Evolutionary conservation across 2,888 invertebrate species (phyloP).

Genomic region (Hetaerina titia): DNA sequence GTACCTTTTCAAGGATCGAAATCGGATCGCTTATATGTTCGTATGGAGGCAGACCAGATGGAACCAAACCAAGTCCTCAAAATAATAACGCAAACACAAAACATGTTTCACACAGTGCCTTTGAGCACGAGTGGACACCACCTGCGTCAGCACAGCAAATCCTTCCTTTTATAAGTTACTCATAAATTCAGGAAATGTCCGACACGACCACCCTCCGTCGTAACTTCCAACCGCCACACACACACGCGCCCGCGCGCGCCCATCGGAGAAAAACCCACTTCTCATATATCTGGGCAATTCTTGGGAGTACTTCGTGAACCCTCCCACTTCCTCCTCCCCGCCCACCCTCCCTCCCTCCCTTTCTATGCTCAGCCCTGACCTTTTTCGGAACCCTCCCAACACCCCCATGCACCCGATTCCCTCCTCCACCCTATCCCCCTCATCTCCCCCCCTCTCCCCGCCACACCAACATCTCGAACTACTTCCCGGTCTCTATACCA

Average conservation of each 20-base stretch:
- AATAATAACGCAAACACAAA: background rate
- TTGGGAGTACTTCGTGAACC: background rate
- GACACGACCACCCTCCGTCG: background rate
- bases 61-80: background rate
- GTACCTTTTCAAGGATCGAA: background rate
- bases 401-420: too few relatives aligned
- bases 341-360: background rate
- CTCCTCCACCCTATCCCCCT: background rate
- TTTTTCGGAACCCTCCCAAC: background rate
- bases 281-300: slow-evolving; percentile 31
- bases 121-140: background rate
- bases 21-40: background rate
- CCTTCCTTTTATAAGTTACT: background rate
- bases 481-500: background rate
- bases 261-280: slow-evolving; percentile 11
- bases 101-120: background rate
- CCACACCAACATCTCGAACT: background rate
- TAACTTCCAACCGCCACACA: background rate
- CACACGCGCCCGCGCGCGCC: background rate
- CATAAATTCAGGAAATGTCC: background rate
- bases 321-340: too few relatives aligned
- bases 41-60: background rate
- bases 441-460: background rate
- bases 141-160: background rate
- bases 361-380: background rate